A percentile compares a stretch with the other conserved stretches of the same genome.
phyloP scores from a whole-genome alignment of 2,888 invertebrate species.

The Cacoxenus indagator region DNA sequence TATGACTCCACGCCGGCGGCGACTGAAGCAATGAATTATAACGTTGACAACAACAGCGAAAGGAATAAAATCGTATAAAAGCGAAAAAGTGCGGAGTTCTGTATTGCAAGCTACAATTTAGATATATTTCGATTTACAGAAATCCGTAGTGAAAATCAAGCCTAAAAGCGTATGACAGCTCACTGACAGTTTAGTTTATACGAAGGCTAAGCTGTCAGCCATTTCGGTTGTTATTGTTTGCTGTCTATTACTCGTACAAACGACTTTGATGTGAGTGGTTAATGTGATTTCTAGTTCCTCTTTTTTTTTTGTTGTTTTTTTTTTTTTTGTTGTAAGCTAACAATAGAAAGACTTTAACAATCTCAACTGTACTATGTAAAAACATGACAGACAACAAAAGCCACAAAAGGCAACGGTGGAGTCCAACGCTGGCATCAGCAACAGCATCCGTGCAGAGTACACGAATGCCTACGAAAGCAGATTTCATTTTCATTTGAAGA shows the following conservation, averaged over 20 bases:
- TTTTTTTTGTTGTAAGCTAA: too few relatives aligned
- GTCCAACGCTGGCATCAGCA: background rate
- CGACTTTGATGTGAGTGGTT: background rate
- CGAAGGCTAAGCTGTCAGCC: background rate
- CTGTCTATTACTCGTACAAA: background rate
- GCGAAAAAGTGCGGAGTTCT: background rate
- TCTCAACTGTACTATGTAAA: background rate
- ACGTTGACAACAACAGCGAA: background rate
- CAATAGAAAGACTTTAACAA: background rate
- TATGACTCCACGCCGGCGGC: background rate
- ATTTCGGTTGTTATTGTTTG: background rate
- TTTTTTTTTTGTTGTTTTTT: background rate
- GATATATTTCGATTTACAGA: background rate
- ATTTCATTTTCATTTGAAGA: slow-evolving; percentile 18
- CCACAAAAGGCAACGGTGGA: background rate
- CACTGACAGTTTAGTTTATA: background rate
- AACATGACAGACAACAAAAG: background rate
- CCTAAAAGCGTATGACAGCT: slow-evolving; percentile 9
- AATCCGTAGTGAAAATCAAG: background rate
- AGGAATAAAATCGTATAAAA: background rate
- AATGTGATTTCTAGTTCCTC: background rate
- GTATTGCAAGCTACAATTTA: background rate
- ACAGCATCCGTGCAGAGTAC: background rate
- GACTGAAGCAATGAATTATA: background rate
- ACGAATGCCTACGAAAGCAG: slow-evolving; percentile 14